These are phyloP conservation scores for Dryadula phaetusa DNA, from an alignment of 2,888 invertebrate genomes.

Conservation along the genomic window DNA sequence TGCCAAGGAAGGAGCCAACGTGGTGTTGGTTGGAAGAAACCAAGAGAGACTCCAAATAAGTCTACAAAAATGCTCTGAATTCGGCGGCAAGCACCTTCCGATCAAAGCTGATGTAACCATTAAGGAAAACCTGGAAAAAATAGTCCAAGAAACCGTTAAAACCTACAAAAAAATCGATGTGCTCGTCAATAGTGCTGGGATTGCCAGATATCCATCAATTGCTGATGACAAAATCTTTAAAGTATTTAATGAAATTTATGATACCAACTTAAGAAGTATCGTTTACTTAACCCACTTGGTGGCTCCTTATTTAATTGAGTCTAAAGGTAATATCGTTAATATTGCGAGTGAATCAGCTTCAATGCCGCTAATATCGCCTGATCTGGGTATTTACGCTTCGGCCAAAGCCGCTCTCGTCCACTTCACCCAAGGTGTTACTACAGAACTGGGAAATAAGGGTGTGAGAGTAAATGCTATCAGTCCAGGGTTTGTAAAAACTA, in stretches of 20 bases:
- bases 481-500: conserved; percentile 1
- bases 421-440: conserved; percentile 6
- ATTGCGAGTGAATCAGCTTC: conserved; percentile 49
- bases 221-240: neutral
- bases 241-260: neutral
- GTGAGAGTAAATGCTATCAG: conserved; percentile 7
- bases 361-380: neutral
- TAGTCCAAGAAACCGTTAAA: conserved; percentile 7
- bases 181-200: conserved; percentile 1
- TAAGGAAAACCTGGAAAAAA: neutral
- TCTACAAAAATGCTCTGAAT: neutral
- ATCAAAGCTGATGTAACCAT: neutral
- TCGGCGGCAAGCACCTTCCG: neutral
- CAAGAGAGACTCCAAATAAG: neutral
- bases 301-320: conserved; percentile 52
- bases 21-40: conserved; percentile 45
- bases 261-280: conserved; percentile 38
- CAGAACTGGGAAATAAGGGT: neutral
- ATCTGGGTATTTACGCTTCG: neutral
- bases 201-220: neutral
- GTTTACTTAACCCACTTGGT: conserved; percentile 51
- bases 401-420: conserved; percentile 3
- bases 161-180: neutral
- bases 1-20: conserved; percentile 48
- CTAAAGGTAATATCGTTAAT: conserved; percentile 57